A percentile compares a stretch with the other conserved stretches of the same genome.
These are phyloP conservation scores for Cottoperca gobio DNA, from an alignment of 2,797 vertebrate species.

Conservation along the genomic window DNA sequence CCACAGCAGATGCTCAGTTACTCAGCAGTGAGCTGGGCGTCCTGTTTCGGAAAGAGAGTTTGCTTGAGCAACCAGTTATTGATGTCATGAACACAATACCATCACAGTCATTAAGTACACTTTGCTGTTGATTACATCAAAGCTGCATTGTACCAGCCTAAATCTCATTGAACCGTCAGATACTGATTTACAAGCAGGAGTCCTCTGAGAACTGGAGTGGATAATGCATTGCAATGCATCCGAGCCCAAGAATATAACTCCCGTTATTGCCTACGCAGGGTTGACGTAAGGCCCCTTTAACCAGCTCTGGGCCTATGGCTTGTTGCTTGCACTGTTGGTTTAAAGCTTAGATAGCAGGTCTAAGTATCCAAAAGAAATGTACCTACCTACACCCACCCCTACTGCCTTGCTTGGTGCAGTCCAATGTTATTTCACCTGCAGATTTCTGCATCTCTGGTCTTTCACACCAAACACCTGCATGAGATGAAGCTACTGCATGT, in stretches of 20 bases:
- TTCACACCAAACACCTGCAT: slow-evolving; percentile 38
- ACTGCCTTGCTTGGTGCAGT: slow-evolving; percentile 36
- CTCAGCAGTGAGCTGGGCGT: background rate
- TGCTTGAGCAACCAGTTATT: background rate
- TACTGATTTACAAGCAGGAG: slow-evolving; percentile 11
- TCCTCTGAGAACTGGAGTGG: slow-evolving; percentile 55
- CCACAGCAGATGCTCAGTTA: background rate
- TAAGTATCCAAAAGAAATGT: slow-evolving; percentile 7
- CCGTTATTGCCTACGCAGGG: slow-evolving; percentile 20
- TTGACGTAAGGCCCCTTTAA: slow-evolving; percentile 23
- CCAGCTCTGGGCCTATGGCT: slow-evolving; percentile 50
- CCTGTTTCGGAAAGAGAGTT: slow-evolving; percentile 4
- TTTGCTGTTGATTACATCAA: slow-evolving; percentile 14
- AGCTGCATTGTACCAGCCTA: background rate
- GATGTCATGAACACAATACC: background rate
- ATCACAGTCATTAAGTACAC: background rate
- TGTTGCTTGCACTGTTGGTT: slow-evolving; percentile 59
- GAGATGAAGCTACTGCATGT: slow-evolving; percentile 17
- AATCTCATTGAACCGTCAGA: slow-evolving; percentile 15
- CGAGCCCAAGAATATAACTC: slow-evolving; percentile 29
- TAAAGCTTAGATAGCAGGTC: slow-evolving; percentile 34
- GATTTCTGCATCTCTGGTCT: slow-evolving; percentile 1
- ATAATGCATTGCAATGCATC: slow-evolving; percentile 51
- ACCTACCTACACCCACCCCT: background rate
- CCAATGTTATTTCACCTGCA: slow-evolving; percentile 21